A percentile compares a stretch with the other conserved stretches of the same genome.
These are phyloP conservation scores for Eueides isabella DNA, from an alignment of 1,140 invertebrate genomes.

Conservation along the genomic window DNA sequence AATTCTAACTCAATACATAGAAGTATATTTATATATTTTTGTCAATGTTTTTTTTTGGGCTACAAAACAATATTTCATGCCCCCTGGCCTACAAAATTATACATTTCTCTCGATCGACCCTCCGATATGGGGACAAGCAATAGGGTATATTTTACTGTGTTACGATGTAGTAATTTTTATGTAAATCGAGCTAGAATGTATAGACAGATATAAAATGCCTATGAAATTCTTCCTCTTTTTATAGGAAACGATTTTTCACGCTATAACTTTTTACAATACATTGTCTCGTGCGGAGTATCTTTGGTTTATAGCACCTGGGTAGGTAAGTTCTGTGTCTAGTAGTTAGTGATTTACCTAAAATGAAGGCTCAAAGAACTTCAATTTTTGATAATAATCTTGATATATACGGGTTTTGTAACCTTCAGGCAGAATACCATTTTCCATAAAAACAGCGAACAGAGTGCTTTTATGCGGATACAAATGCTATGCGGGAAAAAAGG, in stretches of 20 bases:
- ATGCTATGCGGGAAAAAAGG: no score
- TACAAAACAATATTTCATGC: neutral
- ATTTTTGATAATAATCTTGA: no score
- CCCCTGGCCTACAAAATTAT: slow-evolving; percentile 9
- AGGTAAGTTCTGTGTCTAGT: neutral
- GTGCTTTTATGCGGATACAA: no score
- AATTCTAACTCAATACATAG: no score
- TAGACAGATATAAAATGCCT: slow-evolving; percentile 14
- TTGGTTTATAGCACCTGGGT: neutral
- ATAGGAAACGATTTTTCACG: slow-evolving; percentile 15
- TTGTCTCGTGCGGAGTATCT: neutral
- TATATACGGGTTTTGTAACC: no score
- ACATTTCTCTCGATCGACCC: slow-evolving; percentile 19
- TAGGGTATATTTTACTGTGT: slow-evolving; percentile 24
- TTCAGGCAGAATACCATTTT: no score
- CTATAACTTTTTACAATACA: slow-evolving; percentile 10
- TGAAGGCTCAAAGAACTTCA: no score
- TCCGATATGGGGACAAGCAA: slow-evolving; percentile 20
- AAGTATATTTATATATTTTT: no score
- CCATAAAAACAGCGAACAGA: no score
- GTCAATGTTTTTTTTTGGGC: no score
- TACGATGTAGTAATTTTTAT: slow-evolving; percentile 29
- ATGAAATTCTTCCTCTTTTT: slow-evolving; percentile 10
- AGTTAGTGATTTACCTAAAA: neutral
- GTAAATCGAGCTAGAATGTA: slow-evolving; percentile 15